Percentiles rank a stretch among this genome's conserved stretches.
phyloP scores from a whole-genome alignment of 2,888 invertebrate genomes.

The Hirtodrosophila confusa region DNA sequence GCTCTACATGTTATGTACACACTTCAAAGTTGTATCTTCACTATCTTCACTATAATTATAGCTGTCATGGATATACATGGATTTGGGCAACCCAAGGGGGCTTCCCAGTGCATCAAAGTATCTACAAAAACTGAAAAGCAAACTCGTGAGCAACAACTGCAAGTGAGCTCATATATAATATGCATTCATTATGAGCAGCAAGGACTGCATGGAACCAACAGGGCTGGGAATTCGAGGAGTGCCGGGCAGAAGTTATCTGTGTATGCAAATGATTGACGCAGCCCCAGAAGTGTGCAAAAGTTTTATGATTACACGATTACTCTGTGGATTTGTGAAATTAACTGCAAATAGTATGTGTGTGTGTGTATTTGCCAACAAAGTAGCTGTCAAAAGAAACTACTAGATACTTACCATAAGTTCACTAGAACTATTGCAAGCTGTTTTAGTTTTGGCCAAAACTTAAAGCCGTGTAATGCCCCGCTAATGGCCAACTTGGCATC shows the following conservation, averaged over 20 bases:
- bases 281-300: constrained; percentile 38
- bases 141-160: constrained; percentile 5
- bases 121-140: background rate
- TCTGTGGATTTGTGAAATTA: constrained; percentile 54
- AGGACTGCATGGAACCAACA: background rate
- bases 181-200: constrained; percentile 36
- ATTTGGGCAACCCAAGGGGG: background rate
- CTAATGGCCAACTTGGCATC: constrained; percentile 29
- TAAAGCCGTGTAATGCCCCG: constrained; percentile 21
- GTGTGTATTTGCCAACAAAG: background rate
- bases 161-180: constrained; percentile 15
- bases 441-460: constrained; percentile 32
- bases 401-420: constrained; percentile 17
- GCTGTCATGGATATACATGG: constrained; percentile 10
- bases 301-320: constrained; percentile 58
- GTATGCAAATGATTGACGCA: constrained; percentile 51
- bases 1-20: background rate
- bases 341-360: constrained; percentile 37
- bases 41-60: constrained; percentile 31
- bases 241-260: background rate
- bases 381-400: constrained; percentile 33
- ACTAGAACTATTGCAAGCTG: constrained; percentile 28
- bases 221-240: background rate
- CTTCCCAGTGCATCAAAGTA: constrained; percentile 3
- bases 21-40: constrained; percentile 16